A percentile compares a stretch with the other conserved stretches of the same genome.
phyloP scores from a whole-genome alignment of 1,140 invertebrate species.

The Neodiprion fabricii region DNA sequence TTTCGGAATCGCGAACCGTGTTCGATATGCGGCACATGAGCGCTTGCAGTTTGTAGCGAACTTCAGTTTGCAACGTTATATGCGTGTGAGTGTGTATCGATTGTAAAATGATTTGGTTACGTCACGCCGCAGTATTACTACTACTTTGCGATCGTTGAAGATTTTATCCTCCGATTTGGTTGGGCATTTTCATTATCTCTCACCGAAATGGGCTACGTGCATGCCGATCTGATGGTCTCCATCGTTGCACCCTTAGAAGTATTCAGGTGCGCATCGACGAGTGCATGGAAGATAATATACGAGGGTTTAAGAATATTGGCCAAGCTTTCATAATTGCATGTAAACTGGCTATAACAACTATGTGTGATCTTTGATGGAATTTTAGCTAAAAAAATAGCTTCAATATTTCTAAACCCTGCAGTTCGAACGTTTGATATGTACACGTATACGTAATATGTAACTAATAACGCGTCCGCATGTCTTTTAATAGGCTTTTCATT shows the following conservation, averaged over 20 bases:
- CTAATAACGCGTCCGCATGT: too few species aligned
- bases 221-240: constrained; percentile 78
- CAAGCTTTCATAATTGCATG: not conserved
- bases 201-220: constrained; percentile 75
- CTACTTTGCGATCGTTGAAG: constrained; percentile 82
- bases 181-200: constrained; percentile 82
- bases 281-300: not conserved
- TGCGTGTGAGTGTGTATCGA: constrained; percentile 27
- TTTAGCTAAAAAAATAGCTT: not conserved
- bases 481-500: too few species aligned
- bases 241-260: constrained; percentile 84
- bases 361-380: not conserved
- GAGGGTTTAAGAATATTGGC: not conserved
- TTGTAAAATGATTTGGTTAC: constrained; percentile 12
- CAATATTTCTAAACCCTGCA: not conserved
- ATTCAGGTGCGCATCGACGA: constrained; percentile 64
- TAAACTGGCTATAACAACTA: not conserved
- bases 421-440: too few species aligned
- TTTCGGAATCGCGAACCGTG: not conserved
- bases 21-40: not conserved
- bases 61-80: constrained; percentile 30
- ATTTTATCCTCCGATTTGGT: constrained; percentile 82
- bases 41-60: not conserved
- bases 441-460: too few species aligned
- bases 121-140: constrained; percentile 66